Evolutionary conservation across 2,888 invertebrate species (phyloP).

Genomic region (Dioctria linearis): DNA sequence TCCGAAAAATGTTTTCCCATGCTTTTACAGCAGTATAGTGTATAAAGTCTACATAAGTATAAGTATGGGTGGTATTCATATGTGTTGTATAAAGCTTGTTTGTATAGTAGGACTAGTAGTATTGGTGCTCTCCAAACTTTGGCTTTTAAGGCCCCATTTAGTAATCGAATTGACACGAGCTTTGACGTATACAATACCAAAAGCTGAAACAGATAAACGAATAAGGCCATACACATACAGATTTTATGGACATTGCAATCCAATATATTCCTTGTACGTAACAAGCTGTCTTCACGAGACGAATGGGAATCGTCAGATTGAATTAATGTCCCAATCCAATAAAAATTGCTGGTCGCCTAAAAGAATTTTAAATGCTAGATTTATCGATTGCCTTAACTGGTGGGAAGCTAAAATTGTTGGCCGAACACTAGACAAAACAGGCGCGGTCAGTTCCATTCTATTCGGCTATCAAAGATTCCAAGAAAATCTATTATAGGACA

Average conservation of each 20-base stretch:
- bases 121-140: neutral
- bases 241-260: too few species aligned
- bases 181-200: neutral
- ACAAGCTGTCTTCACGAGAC: neutral
- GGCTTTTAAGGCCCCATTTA: neutral
- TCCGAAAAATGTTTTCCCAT: neutral
- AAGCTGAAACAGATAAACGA: neutral
- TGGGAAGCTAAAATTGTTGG: too few species aligned
- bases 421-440: too few species aligned
- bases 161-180: neutral
- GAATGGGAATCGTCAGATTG: neutral
- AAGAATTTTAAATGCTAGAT: conserved; percentile 22
- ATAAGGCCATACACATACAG: neutral
- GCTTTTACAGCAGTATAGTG: neutral
- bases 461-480: too few species aligned
- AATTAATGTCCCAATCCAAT: neutral
- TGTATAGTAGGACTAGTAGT: neutral
- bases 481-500: too few species aligned
- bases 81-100: neutral
- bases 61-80: too few species aligned
- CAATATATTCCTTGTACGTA: neutral
- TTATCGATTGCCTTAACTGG: neutral
- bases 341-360: neutral
- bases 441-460: too few species aligned
- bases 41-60: too few species aligned